Conservation (phyloP, 2,888 invertebrate species). For the Linnaemya vulpina region DNA sequence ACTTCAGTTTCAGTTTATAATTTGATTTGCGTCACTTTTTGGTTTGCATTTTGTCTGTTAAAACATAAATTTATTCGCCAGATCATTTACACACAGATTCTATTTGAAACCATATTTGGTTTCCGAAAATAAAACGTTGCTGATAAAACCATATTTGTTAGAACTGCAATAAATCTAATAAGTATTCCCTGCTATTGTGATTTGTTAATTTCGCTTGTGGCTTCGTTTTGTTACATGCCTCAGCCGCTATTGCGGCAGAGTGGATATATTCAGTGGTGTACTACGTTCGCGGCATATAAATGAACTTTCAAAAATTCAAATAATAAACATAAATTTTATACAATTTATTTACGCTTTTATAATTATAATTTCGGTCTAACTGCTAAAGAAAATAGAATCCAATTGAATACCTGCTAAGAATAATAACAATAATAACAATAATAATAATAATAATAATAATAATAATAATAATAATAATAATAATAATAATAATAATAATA, state of each 20-base stretch:
- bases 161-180: constrained; percentile 51
- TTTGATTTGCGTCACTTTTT: constrained; percentile 48
- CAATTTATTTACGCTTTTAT: too few species aligned
- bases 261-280: background rate
- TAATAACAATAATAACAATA: too few species aligned
- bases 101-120: constrained; percentile 71
- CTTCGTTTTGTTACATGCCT: constrained; percentile 25
- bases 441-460: too few species aligned
- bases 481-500: too few species aligned
- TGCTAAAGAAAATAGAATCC: too few species aligned
- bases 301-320: too few species aligned
- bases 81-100: constrained; percentile 68
- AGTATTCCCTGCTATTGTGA: constrained; percentile 33
- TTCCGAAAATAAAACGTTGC: constrained; percentile 51
- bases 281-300: too few species aligned
- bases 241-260: background rate
- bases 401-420: too few species aligned
- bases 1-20: constrained; percentile 30
- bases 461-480: too few species aligned
- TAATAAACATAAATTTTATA: too few species aligned
- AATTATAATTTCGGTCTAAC: too few species aligned
- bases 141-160: constrained; percentile 51
- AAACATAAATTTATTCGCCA: constrained; percentile 56
- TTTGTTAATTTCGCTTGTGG: constrained; percentile 57
- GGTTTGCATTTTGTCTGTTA: constrained; percentile 43